Percentiles rank a stretch among this genome's conserved stretches.
Conservation (phyloP, 2,113 vertebrate genomes). For the Fulmarus glacialis region DNA sequence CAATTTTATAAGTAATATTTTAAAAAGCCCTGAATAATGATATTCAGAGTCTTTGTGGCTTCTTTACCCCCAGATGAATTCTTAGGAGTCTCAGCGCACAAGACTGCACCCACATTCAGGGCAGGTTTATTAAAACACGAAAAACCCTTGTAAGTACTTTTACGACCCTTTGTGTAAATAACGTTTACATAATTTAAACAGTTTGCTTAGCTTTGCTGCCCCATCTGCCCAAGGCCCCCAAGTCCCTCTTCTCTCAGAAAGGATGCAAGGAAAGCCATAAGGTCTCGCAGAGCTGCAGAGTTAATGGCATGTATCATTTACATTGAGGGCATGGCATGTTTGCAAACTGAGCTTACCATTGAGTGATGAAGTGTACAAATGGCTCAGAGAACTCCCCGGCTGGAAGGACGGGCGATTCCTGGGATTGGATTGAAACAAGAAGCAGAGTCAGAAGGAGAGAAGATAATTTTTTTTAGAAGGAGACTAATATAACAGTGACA, state of each 20-base stretch:
- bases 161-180: slow-evolving; percentile 88
- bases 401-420: slow-evolving; percentile 97
- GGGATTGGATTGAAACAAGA: slow-evolving; percentile 47
- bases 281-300: slow-evolving; percentile 65
- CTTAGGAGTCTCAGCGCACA: background rate
- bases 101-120: background rate
- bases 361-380: slow-evolving; percentile 98
- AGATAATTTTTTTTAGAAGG: background rate
- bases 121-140: slow-evolving; percentile 71
- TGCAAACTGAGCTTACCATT: slow-evolving; percentile 89
- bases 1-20: background rate
- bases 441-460: slow-evolving; percentile 52
- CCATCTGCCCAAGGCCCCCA: slow-evolving; percentile 78
- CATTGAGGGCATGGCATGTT: slow-evolving; percentile 74
- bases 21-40: background rate
- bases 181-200: slow-evolving; percentile 84
- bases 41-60: background rate
- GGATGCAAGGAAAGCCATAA: slow-evolving; percentile 70
- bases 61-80: background rate
- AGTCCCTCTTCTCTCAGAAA: slow-evolving; percentile 68
- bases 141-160: slow-evolving; percentile 47
- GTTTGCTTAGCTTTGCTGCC: slow-evolving; percentile 78
- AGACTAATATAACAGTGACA: background rate
- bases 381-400: slow-evolving; percentile 94
- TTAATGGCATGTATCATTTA: slow-evolving; percentile 80